Conservation (phyloP, 2,888 invertebrate genomes). For the Polyploca ridens region DNA sequence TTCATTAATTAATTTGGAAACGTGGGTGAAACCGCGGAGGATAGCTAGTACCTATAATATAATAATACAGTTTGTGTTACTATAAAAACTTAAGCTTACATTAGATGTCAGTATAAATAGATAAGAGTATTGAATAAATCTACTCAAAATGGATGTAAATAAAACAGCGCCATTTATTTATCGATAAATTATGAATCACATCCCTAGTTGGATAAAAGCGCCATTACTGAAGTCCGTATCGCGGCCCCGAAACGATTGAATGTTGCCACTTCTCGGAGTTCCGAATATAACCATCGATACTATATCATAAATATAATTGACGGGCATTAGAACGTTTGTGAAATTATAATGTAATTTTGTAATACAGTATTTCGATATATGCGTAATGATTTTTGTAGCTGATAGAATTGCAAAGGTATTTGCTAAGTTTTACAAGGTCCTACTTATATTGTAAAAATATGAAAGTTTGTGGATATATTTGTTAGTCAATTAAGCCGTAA, state of each 20-base stretch:
- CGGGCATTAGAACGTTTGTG: background rate
- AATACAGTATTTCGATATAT: background rate
- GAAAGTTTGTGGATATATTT: background rate
- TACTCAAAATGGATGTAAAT: too few species aligned
- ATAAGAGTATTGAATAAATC: too few species aligned
- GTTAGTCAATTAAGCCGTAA: too few species aligned
- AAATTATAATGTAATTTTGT: background rate
- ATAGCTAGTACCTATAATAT: too few species aligned
- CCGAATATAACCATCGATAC: constrained; percentile 4
- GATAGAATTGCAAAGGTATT: background rate
- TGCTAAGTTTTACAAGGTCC: background rate
- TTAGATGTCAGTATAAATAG: too few species aligned
- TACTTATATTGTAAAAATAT: background rate
- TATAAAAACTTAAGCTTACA: too few species aligned
- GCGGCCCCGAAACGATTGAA: constrained; percentile 40
- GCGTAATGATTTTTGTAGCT: background rate
- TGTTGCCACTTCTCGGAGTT: background rate
- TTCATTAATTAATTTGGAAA: too few species aligned
- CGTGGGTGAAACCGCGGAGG: too few species aligned
- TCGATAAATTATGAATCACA: constrained; percentile 23
- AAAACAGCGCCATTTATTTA: background rate
- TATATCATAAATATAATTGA: background rate
- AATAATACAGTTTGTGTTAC: too few species aligned
- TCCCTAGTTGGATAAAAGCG: constrained; percentile 55
- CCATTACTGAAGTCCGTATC: constrained; percentile 47